Percentiles rank a stretch among this genome's conserved stretches.
Conservation (phyloP, 2,888 invertebrate species). For the Sinopyrophorus schimmeli region DNA sequence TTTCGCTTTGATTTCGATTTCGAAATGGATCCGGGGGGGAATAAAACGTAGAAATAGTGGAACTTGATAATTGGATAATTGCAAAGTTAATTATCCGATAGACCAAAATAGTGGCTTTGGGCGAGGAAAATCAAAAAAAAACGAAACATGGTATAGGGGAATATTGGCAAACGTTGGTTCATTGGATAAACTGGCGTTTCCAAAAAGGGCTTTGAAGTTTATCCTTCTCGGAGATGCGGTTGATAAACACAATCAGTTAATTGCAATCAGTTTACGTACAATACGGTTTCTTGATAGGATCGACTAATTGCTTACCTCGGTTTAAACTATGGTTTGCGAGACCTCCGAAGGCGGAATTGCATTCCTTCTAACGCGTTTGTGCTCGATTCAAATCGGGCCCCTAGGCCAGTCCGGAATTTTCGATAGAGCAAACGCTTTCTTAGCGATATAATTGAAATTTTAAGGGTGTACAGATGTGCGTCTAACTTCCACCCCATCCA, state of each 20-base stretch:
- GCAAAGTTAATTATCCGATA: too few species aligned
- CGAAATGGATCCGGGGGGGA: too few species aligned
- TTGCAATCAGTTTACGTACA: not conserved
- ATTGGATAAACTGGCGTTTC: not conserved
- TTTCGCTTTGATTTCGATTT: too few species aligned
- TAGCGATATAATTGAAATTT: conserved; percentile 19
- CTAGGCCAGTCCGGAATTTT: conserved; percentile 9
- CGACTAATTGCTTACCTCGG: conserved; percentile 9
- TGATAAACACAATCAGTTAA: conserved; percentile 1
- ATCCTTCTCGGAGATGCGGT: too few species aligned
- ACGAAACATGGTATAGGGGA: too few species aligned
- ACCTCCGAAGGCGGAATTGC: conserved; percentile 1
- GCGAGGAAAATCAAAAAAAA: too few species aligned
- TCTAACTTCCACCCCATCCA: too few species aligned
- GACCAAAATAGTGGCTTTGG: too few species aligned
- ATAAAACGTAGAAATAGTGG: too few species aligned
- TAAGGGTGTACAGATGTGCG: conserved; percentile 7
- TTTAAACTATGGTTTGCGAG: conserved; percentile 5
- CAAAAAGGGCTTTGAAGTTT: too few species aligned
- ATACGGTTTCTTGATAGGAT: conserved; percentile 8
- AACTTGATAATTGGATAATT: too few species aligned
- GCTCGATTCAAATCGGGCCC: conserved; percentile 10
- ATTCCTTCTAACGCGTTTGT: conserved; percentile 8
- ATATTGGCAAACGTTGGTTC: not conserved
- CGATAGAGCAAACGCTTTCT: conserved; percentile 14